Base-by-base conservation (phyloP, 1,140 invertebrate genomes). In the Triops cancriformis region DNA sequence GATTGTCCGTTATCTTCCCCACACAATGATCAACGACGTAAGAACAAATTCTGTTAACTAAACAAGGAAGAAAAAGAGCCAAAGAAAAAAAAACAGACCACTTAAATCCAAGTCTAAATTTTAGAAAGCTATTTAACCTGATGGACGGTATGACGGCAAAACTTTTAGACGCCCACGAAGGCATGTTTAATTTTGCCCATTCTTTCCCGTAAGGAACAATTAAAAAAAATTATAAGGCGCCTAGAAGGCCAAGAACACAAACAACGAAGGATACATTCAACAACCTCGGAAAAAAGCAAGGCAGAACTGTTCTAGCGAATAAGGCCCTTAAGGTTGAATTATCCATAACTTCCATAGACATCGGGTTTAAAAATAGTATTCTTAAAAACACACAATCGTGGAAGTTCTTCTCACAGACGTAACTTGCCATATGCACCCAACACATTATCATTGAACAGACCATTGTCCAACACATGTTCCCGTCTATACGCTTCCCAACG, bases 401-500 rank as follows among this genome's bases (percentile, higher is more conserved):
- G n/a, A n/a, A n/a, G n/a, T 37, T 37, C 7, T 37, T 37, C 7
- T 37, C 31, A 64, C 51, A 64, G 51, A 18, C 51, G 51, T 64
- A 64, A 23, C 14, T 64, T 64, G 51, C 51, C 51, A 64, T 64
- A 64, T 64, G 51, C 75, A 43, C 75, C 45, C 37, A 76, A 76
- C 28, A 45, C 12, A 43, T 76, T 45, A 28, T 41, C 45, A 51
- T 43, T 43, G 75, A 76, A 43, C 14, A 43, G 75, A 18, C 79
- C 79, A 77, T 80, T 80, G 73, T 80, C 80, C 18, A 79, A 43
- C 0, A 76, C 79, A 72, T 85, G 83, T 78, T 88, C 84, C 72
- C 82, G 82, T 26, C 87, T 83, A 80, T 88, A 89, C 26, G 84
- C 82, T 78, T 92, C 89, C 95, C 96, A 98, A 75, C 96, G 89